Percentiles rank a stretch among this genome's conserved stretches.
These are phyloP conservation scores for Zosterops pallidus DNA, from an alignment of 2,113 vertebrate species.

Conservation along the genomic window DNA sequence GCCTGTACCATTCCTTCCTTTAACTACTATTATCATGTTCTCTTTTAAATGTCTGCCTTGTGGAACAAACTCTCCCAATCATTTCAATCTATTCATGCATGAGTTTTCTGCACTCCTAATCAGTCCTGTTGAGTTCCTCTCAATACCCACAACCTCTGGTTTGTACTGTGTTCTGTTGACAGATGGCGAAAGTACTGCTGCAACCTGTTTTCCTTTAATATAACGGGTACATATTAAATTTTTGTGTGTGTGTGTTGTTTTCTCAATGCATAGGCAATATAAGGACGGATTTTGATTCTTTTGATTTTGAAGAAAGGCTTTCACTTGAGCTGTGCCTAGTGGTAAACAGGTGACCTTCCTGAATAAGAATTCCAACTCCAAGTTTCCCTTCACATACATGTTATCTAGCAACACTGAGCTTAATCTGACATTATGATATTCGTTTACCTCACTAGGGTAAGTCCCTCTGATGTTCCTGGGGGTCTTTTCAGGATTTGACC, in stretches of 20 bases:
- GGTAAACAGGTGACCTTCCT: neutral
- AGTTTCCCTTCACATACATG: accelerated
- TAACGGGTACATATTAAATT: neutral
- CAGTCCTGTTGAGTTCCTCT: neutral
- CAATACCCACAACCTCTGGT: neutral
- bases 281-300: neutral
- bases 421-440: neutral
- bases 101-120: neutral
- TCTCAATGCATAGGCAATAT: neutral
- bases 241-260: neutral
- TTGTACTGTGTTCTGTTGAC: neutral
- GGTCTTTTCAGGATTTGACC: neutral
- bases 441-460: neutral
- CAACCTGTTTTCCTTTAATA: neutral
- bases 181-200: neutral
- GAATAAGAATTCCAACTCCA: neutral
- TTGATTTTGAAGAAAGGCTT: neutral
- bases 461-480: neutral
- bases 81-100: neutral
- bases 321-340: neutral
- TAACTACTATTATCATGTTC: neutral
- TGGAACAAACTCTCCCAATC: neutral
- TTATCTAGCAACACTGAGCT: neutral
- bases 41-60: neutral
- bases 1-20: neutral